These are phyloP conservation scores for Alviniconcha strummeri DNA, from an alignment of 2,888 invertebrate species.

Conservation along the genomic window DNA sequence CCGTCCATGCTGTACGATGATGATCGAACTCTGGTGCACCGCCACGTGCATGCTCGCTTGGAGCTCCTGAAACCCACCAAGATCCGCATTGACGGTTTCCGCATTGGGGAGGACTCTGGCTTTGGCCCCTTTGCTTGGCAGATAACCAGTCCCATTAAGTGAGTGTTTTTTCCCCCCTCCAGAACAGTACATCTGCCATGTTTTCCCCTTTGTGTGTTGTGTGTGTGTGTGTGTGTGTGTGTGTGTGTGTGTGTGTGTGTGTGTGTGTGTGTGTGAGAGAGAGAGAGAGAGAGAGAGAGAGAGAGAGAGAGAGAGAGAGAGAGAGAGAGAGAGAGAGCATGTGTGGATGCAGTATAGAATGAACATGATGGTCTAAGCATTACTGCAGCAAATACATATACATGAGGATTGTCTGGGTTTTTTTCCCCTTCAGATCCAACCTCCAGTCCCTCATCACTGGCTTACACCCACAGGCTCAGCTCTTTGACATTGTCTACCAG, in stretches of 20 bases:
- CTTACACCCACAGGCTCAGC: constrained; percentile 57
- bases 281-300: constrained; percentile 1
- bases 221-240: neutral
- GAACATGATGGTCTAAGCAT: too few relatives aligned
- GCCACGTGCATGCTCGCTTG: constrained; percentile 57
- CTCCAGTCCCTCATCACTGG: constrained; percentile 60
- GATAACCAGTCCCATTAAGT: constrained; percentile 65
- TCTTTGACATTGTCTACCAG: constrained; percentile 62
- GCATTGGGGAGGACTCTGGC: constrained; percentile 56
- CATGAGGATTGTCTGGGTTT: too few relatives aligned
- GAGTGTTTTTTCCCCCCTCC: constrained; percentile 20
- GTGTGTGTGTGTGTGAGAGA: neutral
- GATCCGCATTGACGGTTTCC: constrained; percentile 65
- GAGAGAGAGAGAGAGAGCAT: too few relatives aligned
- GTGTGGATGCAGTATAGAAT: too few relatives aligned
- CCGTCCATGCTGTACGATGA: constrained; percentile 45
- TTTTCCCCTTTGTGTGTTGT: neutral
- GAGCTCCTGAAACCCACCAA: constrained; percentile 56
- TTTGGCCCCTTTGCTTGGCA: constrained; percentile 68
- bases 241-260: neutral
- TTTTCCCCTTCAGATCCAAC: constrained; percentile 50
- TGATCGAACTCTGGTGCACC: constrained; percentile 52
- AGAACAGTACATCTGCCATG: too few relatives aligned
- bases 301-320: neutral
- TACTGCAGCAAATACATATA: too few relatives aligned